Percentiles rank a stretch among this genome's conserved stretches.
These are phyloP conservation scores for Rhopalosiphum maidis DNA, from an alignment of 1,140 invertebrate genomes.

Conservation along the genomic window DNA sequence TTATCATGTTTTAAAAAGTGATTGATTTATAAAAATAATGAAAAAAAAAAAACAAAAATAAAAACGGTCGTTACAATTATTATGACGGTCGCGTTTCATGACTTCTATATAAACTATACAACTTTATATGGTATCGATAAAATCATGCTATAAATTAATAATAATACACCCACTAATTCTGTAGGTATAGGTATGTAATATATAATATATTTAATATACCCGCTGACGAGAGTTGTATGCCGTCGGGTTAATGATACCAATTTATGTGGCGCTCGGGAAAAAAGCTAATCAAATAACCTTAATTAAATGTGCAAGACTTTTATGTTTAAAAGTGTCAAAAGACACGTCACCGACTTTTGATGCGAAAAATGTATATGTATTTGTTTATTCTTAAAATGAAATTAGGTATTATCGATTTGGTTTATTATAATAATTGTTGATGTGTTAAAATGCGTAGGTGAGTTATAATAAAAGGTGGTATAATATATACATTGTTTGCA, in stretches of 20 bases:
- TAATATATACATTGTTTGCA: background rate
- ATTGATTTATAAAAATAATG: background rate
- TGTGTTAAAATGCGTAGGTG: background rate
- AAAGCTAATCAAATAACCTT: background rate
- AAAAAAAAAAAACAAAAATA: background rate
- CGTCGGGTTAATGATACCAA: background rate
- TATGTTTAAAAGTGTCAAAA: background rate
- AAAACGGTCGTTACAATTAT: background rate
- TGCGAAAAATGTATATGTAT: background rate
- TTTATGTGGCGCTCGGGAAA: background rate
- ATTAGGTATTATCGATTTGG: background rate
- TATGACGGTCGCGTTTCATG: conserved; percentile 8
- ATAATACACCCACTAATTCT: background rate
- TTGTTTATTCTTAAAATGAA: background rate
- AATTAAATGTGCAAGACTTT: background rate
- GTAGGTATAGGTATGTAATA: background rate
- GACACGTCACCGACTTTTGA: background rate
- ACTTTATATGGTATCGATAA: background rate
- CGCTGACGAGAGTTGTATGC: background rate
- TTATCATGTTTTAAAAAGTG: background rate
- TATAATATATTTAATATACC: background rate
- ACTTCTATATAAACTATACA: conserved; percentile 24
- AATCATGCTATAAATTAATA: conserved; percentile 34
- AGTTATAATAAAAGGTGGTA: too few relatives aligned
- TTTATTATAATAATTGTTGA: background rate